Base-by-base conservation (phyloP, 2,888 invertebrate genomes). In the Andricus curvator region DNA sequence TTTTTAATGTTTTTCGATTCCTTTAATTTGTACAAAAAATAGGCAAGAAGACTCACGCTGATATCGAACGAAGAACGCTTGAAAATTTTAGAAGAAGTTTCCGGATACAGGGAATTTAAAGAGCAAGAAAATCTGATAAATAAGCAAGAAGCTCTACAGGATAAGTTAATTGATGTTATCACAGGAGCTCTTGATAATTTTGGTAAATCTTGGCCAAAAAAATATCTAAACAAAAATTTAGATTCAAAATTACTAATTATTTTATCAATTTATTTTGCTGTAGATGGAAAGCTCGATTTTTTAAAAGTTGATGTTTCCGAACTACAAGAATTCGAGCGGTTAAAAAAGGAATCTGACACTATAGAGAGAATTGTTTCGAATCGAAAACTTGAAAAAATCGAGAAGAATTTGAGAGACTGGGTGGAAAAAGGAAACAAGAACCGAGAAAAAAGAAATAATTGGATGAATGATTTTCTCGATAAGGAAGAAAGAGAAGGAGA, bases 71-170 rank as follows among this genome's bases (percentile, higher is more conserved):
- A 44, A 22, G 13, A 48, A 17, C 68, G 48, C 8, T 25, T 68
- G 17, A 17, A 68, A 22, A 13, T 68, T 25, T 44, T 68, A 4
- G 17, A 68, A 68, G 68, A 68, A 25, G 22, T 68, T 68, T 48
- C 68, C 4, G 17, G 17, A 29, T 64, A 15, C 22, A 15, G 17
- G 15, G 11, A 25, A 25, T 22, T 29, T 17, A 22, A 29, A 25
- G 62, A 29, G 62, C 15, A 15, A 5, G 25, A 29, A 29, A 15
- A 64, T 1, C 22, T 29, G 1, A 64, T 64, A 6, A 64, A 29
- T 64, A 64, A 64, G 6, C 11, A 22, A 6, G 62, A 29, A 64
- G 1, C 15, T 15, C 17, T 3, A 13, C 25, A 64, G 15, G 11
- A 64, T 15, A 64, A 15, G 15, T 25, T 25, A 64, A 29, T 29